These are phyloP conservation scores for Phocoena sinus DNA, from an alignment of 2,113 vertebrate genomes.

Conservation along the genomic window DNA sequence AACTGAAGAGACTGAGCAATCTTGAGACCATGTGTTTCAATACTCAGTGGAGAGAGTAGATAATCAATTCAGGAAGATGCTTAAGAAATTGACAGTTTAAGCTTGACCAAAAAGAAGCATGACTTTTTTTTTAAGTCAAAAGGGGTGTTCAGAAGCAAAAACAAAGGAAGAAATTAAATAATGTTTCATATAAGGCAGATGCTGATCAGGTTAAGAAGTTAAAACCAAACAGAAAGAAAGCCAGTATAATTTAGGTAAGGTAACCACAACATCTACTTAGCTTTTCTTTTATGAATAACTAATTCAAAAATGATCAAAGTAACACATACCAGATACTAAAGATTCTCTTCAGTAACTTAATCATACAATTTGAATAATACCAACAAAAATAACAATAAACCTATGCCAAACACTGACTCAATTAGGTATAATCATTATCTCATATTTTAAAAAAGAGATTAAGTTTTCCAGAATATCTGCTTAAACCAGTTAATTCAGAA, in stretches of 20 bases:
- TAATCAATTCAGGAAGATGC: background rate
- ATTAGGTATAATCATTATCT: background rate
- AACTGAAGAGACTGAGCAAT: background rate
- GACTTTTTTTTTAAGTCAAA: background rate
- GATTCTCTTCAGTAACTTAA: background rate
- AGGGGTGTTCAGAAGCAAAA: background rate
- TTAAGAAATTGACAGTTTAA: background rate
- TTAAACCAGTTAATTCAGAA: background rate
- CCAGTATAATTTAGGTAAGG: background rate
- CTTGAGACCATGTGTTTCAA: background rate
- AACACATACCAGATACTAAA: background rate
- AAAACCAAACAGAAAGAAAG: background rate
- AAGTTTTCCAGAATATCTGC: background rate
- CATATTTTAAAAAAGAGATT: background rate
- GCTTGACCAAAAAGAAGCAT: background rate
- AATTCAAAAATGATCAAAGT: background rate
- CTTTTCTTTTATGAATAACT: background rate
- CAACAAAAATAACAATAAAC: background rate
- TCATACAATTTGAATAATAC: background rate
- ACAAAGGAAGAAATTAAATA: constrained; percentile 4
- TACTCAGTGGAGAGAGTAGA: background rate
- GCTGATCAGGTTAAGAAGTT: background rate
- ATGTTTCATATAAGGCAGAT: background rate
- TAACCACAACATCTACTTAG: background rate
- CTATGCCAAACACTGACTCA: background rate